Evolutionary conservation across 64 coral and sea anemone species (phyloP).

Genomic region (Montipora cactus): DNA sequence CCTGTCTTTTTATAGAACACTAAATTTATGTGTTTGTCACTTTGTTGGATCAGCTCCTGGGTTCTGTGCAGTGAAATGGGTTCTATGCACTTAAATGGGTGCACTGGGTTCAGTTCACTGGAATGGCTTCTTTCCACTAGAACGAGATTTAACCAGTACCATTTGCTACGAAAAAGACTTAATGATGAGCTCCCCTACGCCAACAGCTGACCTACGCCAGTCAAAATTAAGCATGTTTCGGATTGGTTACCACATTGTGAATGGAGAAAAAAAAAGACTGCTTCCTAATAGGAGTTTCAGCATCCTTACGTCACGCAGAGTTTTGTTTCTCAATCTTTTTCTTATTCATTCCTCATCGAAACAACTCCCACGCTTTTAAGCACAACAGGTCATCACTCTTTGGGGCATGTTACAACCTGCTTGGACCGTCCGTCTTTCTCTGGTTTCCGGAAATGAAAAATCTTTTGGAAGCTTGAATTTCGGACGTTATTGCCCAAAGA

Average conservation of each 20-base stretch:
- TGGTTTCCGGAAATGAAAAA: conserved; percentile 21
- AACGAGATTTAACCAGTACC: neutral
- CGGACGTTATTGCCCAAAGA: conserved; percentile 27
- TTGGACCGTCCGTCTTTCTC: neutral
- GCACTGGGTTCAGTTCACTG: no score
- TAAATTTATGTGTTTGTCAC: neutral
- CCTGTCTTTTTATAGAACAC: neutral
- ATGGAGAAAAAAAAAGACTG: no score
- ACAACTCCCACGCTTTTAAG: neutral
- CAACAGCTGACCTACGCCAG: no score
- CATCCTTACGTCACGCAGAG: conserved; percentile 14
- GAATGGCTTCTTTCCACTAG: neutral
- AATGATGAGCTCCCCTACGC: no score
- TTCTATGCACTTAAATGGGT: neutral
- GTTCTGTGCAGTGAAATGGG: neutral
- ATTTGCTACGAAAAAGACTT: no score
- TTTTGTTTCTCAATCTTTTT: neutral
- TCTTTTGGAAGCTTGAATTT: conserved; percentile 26
- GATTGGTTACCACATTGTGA: no score
- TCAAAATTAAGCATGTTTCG: no score
- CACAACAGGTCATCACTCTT: conserved; percentile 24
- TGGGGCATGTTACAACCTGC: neutral
- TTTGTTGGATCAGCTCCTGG: neutral
- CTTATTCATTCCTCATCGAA: neutral
- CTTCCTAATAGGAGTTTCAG: no score